phyloP scores from a whole-genome alignment of 2,797 vertebrate species.

The Galagoides demidoff region DNA sequence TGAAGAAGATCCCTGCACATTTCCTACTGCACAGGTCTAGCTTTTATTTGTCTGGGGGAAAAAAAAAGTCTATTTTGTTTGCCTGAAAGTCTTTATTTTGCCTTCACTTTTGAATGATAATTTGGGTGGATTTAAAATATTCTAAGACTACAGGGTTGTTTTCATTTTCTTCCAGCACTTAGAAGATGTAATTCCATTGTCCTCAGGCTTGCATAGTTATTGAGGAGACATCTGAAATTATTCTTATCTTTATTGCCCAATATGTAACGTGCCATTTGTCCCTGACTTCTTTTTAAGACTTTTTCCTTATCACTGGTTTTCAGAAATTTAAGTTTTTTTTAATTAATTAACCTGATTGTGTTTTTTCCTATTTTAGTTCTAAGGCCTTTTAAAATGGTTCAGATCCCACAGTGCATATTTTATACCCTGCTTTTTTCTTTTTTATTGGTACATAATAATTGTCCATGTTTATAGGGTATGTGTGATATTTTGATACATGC shows the following conservation, averaged over 20 bases:
- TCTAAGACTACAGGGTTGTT: not conserved
- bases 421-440: not conserved
- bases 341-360: not conserved
- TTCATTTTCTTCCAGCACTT: not conserved
- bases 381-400: not conserved
- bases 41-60: not conserved
- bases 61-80: not conserved
- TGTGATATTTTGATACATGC: not conserved
- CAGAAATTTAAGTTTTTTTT: conserved; percentile 4
- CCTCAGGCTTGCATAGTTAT: conserved; percentile 4
- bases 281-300: not conserved
- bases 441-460: not conserved
- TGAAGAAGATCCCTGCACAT: not conserved
- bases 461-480: not conserved
- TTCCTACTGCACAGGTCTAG: not conserved
- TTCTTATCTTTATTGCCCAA: conserved; percentile 29
- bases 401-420: not conserved
- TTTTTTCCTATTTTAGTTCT: not conserved
- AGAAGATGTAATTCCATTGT: not conserved
- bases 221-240: conserved; percentile 24
- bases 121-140: conserved; percentile 29
- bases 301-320: conserved; percentile 30
- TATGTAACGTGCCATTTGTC: conserved; percentile 12
- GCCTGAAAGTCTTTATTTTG: not conserved
- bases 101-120: conserved; percentile 22